These are phyloP conservation scores for Semotilus atromaculatus DNA, from an alignment of 2,797 vertebrate genomes.

Conservation along the genomic window DNA sequence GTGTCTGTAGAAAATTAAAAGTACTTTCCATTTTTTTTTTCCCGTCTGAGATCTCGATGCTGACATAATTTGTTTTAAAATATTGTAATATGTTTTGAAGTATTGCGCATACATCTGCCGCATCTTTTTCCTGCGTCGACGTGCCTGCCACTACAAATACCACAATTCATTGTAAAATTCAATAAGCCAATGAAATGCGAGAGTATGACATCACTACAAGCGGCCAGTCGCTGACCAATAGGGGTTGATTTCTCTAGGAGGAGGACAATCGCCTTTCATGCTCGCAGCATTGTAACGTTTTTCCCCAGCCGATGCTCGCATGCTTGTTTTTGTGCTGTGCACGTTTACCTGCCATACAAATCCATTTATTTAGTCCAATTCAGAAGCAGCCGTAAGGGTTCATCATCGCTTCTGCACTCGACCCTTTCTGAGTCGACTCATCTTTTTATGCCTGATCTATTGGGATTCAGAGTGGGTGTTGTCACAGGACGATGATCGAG, in stretches of 20 bases:
- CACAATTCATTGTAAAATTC: constrained; percentile 22
- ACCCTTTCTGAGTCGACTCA: constrained; percentile 17
- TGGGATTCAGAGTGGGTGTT: constrained; percentile 68
- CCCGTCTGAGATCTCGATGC: too few species aligned
- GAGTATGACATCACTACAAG: constrained; percentile 49
- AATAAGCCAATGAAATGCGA: neutral
- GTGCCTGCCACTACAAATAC: neutral
- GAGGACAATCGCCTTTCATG: constrained; percentile 57
- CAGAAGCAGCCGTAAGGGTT: neutral
- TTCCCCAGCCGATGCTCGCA: constrained; percentile 45
- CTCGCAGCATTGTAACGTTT: constrained; percentile 51
- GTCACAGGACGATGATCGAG: constrained; percentile 78
- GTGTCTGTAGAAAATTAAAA: neutral
- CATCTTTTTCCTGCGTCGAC: neutral
- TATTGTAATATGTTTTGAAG: neutral
- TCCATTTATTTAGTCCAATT: constrained; percentile 60
- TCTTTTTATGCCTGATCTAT: constrained; percentile 63
- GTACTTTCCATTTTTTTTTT: neutral
- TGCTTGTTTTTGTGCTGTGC: constrained; percentile 62
- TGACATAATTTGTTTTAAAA: neutral
- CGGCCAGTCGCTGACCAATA: constrained; percentile 63
- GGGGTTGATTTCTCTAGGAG: constrained; percentile 44
- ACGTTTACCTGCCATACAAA: constrained; percentile 50
- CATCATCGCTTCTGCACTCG: neutral
- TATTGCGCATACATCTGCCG: too few species aligned